Base-by-base conservation (phyloP, 2,797 vertebrate genomes). In the Sebastes nivosus region DNA sequence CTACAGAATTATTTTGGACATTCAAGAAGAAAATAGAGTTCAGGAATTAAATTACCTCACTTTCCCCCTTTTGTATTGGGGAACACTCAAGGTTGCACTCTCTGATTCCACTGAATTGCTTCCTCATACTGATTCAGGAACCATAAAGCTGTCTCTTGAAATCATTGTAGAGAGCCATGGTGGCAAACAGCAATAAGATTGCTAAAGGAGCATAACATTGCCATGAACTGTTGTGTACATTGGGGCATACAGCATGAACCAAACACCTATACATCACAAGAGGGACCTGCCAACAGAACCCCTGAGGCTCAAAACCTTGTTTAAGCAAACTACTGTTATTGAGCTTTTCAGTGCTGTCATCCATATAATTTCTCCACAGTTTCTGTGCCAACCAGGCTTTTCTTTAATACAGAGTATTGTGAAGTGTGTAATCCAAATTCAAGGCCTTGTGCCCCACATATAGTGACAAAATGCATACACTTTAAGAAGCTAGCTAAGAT, bases 61-160 rank as follows among this genome's bases (percentile, higher is more conserved):
- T n/a, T 25, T 8, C 5, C 5, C 10, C 20, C 3, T 16, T 75
- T 30, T 52, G 25, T 72, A 65, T n/a, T 71, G 8, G n/a, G 4
- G 2, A 50, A 12, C 24, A 61, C 46, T 81, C 54, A 68, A 76
- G 52, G 68, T 72, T 81, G 30, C 57, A 36, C 20, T 72, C 66
- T 77, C 46, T 54, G 27, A 70, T 70, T 77, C 24, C 14, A 34
- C 5, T 70, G 50, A 61, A 74, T 81, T 68, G 67, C 60, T 65
- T 71, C 34, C 22, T 38, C 27, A 25, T 29, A 82, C 75, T 71
- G 68, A 77, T 73, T 32, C 24, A 57, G 69, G 63, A 66, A 55
- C 67, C 67, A 85, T 88, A 83, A 83, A 88, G 11, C 42, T 80
- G 77, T 81, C 85, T 77, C 46, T 57, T 83, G 34, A 75, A 82